Percentiles rank a stretch among this genome's conserved stretches.
Evolutionary conservation across 2,113 vertebrate genomes (phyloP).

Genomic region (Spheniscus mendiculus): DNA sequence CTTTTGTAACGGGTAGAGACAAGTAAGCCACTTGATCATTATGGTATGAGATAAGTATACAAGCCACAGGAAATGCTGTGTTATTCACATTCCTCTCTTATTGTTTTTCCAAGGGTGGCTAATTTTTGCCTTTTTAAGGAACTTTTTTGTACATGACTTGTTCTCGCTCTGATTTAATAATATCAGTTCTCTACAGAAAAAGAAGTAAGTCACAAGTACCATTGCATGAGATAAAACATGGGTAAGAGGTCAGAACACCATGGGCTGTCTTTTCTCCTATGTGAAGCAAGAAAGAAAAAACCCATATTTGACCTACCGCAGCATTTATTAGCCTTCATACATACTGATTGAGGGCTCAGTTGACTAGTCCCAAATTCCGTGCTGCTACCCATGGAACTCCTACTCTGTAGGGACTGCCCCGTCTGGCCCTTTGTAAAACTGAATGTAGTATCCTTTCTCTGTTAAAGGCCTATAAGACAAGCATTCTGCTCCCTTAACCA

Average conservation of each 20-base stretch:
- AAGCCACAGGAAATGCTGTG: slow-evolving; percentile 58
- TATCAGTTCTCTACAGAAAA: not conserved
- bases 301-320: not conserved
- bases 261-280: not conserved
- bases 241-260: not conserved
- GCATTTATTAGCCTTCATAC: not conserved
- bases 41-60: slow-evolving; percentile 52
- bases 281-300: not conserved
- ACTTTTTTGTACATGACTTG: slow-evolving; percentile 10
- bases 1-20: slow-evolving; percentile 57
- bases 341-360: not conserved
- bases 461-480: not conserved
- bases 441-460: not conserved
- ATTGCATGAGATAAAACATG: not conserved
- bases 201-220: not conserved
- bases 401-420: not conserved
- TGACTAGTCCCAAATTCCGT: not conserved
- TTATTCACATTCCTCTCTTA: slow-evolving; percentile 48
- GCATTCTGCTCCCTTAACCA: not conserved
- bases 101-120: slow-evolving; percentile 52
- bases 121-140: slow-evolving; percentile 64
- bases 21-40: slow-evolving; percentile 51
- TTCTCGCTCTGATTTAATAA: not conserved
- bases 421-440: not conserved
- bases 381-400: not conserved